Percentiles rank a stretch among this genome's conserved stretches.
Evolutionary conservation across 2,797 vertebrate genomes (phyloP).

Genomic region (Anolis apletophallus): DNA sequence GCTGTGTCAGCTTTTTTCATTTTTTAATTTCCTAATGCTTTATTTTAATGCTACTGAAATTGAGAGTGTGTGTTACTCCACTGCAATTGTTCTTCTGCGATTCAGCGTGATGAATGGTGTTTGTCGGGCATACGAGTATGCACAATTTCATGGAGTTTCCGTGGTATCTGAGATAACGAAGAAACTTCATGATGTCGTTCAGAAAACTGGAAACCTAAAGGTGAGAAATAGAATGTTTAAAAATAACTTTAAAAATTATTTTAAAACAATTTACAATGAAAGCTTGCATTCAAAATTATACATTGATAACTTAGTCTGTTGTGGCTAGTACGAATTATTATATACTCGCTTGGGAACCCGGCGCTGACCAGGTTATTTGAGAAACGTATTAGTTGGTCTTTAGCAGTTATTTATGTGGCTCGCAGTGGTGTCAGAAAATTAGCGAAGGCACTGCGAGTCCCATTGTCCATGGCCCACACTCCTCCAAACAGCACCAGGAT

Average conservation of each 20-base stretch:
- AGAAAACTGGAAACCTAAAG: constrained; percentile 33
- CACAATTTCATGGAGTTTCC: background rate
- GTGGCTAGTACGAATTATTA: background rate
- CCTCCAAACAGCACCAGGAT: too few relatives aligned
- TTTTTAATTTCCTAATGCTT: background rate
- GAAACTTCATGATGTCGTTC: background rate
- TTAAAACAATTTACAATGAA: background rate
- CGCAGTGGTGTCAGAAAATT: too few relatives aligned
- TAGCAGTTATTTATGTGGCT: too few relatives aligned
- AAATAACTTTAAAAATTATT: background rate
- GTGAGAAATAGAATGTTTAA: background rate
- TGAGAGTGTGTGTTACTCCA: background rate
- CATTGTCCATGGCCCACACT: too few relatives aligned
- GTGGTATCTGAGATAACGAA: constrained; percentile 23
- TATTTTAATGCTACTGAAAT: background rate
- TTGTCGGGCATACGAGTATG: background rate
- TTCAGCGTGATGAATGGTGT: accelerated
- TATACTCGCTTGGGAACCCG: too few relatives aligned
- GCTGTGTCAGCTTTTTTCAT: background rate
- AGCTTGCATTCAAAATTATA: background rate
- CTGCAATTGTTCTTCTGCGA: background rate
- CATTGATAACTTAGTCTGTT: background rate
- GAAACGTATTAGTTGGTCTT: too few relatives aligned
- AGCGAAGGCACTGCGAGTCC: too few relatives aligned
- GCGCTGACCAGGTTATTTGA: too few relatives aligned